phyloP scores from a whole-genome alignment of 2,888 invertebrate genomes.

The Scaptomyza flava region DNA sequence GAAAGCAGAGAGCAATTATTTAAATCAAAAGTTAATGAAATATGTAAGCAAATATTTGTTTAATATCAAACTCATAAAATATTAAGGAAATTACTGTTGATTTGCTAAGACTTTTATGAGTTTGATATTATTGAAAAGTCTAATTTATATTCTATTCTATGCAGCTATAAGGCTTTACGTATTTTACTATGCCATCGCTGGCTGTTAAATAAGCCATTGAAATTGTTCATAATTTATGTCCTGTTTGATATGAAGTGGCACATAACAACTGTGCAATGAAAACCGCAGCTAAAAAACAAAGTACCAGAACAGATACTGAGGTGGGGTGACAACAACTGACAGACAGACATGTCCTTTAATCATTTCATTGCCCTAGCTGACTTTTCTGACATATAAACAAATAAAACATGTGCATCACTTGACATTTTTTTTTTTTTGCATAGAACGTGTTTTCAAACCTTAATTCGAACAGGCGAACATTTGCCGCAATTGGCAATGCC shows the following conservation, averaged over 20 bases:
- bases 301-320: background rate
- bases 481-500: constrained; percentile 41
- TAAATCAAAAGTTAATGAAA: background rate
- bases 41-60: too few species aligned
- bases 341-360: constrained; percentile 36
- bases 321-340: constrained; percentile 1
- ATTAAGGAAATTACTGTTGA: too few species aligned
- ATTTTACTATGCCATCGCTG: background rate
- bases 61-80: too few species aligned
- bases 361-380: constrained; percentile 52
- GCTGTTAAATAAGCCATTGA: constrained; percentile 2
- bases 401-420: constrained; percentile 34
- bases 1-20: background rate
- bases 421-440: constrained; percentile 20
- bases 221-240: constrained; percentile 5
- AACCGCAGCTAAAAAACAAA: background rate
- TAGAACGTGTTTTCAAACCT: constrained; percentile 18
- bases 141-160: background rate
- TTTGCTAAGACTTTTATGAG: too few species aligned
- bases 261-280: constrained; percentile 7
- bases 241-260: constrained; percentile 14
- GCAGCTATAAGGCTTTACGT: background rate
- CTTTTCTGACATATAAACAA: constrained; percentile 28
- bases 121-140: too few species aligned
- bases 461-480: constrained; percentile 8